These are phyloP conservation scores for Ibidorhyncha struthersii DNA, from an alignment of 2,113 vertebrate species.

Conservation along the genomic window DNA sequence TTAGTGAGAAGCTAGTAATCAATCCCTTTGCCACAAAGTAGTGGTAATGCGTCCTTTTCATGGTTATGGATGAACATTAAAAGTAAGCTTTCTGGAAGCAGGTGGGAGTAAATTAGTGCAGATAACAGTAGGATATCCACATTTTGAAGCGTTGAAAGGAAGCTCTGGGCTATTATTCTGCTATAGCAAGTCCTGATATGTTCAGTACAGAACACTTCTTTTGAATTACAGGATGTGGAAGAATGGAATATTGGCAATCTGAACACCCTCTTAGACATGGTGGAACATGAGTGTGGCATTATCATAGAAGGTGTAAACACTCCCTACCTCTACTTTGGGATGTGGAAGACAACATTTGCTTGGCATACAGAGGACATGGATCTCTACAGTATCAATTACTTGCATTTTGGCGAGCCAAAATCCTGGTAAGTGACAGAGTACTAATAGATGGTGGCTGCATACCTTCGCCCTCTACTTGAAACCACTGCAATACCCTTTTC, in stretches of 20 bases:
- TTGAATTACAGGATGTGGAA: slow-evolving; percentile 79
- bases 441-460: neutral
- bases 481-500: neutral
- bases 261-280: slow-evolving; percentile 95
- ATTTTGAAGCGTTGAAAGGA: neutral
- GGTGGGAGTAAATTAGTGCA: neutral
- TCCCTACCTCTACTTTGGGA: slow-evolving; percentile 97
- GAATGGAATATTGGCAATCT: slow-evolving; percentile 97
- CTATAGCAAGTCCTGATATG: neutral
- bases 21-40: neutral
- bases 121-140: neutral
- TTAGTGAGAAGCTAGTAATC: neutral
- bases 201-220: neutral
- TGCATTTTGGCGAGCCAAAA: slow-evolving; percentile 97
- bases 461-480: neutral
- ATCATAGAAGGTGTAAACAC: slow-evolving; percentile 98
- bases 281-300: slow-evolving; percentile 97
- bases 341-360: slow-evolving; percentile 99
- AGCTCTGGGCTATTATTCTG: neutral
- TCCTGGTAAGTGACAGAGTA: slow-evolving; percentile 86
- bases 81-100: neutral
- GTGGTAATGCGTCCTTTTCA: neutral
- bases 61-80: neutral
- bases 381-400: slow-evolving; percentile 98
- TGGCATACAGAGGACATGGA: slow-evolving; percentile 99